A percentile compares a stretch with the other conserved stretches of the same genome.
These are phyloP conservation scores for Pyrochroa serraticornis DNA, from an alignment of 2,888 invertebrate genomes.

Conservation along the genomic window DNA sequence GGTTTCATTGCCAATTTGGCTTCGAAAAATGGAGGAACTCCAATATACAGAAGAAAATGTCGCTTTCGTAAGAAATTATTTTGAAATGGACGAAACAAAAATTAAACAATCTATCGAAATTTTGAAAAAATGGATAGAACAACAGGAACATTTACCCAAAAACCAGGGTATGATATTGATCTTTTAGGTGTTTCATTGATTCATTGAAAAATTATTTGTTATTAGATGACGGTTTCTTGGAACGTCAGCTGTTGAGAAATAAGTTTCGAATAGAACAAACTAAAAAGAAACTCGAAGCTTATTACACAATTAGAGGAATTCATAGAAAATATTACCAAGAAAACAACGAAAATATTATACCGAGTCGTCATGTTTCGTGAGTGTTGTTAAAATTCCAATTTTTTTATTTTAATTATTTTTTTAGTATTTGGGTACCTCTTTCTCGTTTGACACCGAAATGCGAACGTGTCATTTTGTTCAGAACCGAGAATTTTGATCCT, in stretches of 20 bases:
- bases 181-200: too few relatives aligned
- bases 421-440: too few relatives aligned
- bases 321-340: too few relatives aligned
- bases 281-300: constrained; percentile 9
- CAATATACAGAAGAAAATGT: constrained; percentile 10
- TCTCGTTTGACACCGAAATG: too few relatives aligned
- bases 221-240: neutral
- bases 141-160: neutral
- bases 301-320: neutral
- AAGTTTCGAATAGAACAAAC: constrained; percentile 11
- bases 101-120: neutral
- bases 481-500: too few relatives aligned
- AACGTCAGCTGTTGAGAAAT: constrained; percentile 8
- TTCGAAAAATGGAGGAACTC: neutral
- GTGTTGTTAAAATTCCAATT: too few relatives aligned
- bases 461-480: too few relatives aligned
- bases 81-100: neutral
- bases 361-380: too few relatives aligned
- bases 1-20: too few relatives aligned
- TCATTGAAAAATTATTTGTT: too few relatives aligned
- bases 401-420: too few relatives aligned
- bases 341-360: too few relatives aligned
- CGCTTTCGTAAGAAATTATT: constrained; percentile 1
- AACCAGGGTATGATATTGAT: neutral
- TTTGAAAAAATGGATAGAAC: neutral